Evolutionary conservation across 1,140 invertebrate genomes (phyloP).

Genomic region (Caenorhabditis latens): DNA sequence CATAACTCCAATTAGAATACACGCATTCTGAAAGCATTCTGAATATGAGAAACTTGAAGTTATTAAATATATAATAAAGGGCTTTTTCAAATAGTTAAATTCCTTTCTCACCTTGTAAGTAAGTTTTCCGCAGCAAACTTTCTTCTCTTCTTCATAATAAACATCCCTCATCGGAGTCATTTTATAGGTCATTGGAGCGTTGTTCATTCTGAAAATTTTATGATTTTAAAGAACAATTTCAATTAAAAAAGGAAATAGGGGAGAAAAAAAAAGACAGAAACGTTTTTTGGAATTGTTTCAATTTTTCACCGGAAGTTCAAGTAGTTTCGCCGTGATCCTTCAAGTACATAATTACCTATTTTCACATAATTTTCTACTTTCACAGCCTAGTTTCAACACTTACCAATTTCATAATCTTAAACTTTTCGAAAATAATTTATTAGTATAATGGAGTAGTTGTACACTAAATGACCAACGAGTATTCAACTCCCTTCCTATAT

Average conservation of each 20-base stretch:
- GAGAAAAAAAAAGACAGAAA: background rate
- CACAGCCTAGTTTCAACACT: background rate
- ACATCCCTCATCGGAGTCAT: conserved; percentile 47
- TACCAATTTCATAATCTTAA: background rate
- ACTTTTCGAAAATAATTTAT: too few species aligned
- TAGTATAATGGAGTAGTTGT: too few species aligned
- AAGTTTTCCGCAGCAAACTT: conserved; percentile 43
- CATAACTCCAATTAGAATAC: conserved; percentile 50
- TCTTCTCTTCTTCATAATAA: conserved; percentile 57
- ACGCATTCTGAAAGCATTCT: conserved; percentile 26
- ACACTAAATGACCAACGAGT: too few species aligned
- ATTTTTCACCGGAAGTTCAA: background rate
- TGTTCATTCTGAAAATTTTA: conserved; percentile 30
- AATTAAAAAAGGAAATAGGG: background rate
- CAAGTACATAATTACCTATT: background rate
- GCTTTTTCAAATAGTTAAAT: too few species aligned
- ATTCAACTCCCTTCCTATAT: too few species aligned
- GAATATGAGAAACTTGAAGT: background rate
- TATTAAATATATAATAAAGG: background rate
- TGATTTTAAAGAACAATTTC: too few species aligned
- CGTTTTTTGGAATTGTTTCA: background rate
- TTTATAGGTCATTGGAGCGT: conserved; percentile 17
- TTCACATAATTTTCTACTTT: too few species aligned
- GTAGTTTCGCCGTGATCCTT: background rate
- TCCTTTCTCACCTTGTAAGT: conserved; percentile 44